These are phyloP conservation scores for Brevimyrus niger DNA, from an alignment of 2,113 vertebrate genomes.

Conservation along the genomic window DNA sequence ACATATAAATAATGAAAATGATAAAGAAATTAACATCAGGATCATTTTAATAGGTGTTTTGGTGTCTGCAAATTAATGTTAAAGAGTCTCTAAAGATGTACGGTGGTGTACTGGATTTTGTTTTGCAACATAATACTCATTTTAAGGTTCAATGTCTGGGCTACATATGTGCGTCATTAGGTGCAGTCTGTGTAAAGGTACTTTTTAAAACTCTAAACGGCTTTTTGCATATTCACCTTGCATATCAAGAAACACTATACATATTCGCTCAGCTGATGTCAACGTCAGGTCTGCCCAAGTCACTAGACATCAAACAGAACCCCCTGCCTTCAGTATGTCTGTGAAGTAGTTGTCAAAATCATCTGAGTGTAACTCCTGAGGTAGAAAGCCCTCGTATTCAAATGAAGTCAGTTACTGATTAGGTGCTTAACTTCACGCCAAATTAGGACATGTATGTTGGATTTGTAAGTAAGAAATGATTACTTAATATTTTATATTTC, in stretches of 20 bases:
- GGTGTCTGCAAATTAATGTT: not conserved
- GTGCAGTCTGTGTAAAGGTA: not conserved
- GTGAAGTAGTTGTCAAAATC: not conserved
- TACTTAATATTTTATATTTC: not conserved
- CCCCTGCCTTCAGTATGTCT: not conserved
- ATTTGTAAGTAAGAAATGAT: not conserved
- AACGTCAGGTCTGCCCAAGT: constrained; percentile 17
- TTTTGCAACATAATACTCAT: not conserved
- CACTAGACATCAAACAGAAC: constrained; percentile 18
- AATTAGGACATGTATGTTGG: not conserved
- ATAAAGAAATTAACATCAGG: not conserved
- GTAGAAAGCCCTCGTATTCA: not conserved
- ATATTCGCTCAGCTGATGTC: constrained; percentile 18
- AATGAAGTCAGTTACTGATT: not conserved
- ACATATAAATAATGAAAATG: not conserved
- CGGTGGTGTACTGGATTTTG: not conserved
- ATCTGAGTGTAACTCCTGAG: not conserved
- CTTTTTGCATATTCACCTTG: constrained; percentile 16
- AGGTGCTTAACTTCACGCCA: not conserved
- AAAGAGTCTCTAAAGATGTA: not conserved
- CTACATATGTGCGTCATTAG: not conserved
- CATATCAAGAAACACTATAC: constrained; percentile 16
- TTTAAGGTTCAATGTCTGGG: not conserved
- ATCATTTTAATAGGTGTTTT: not conserved
- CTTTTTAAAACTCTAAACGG: not conserved